These are phyloP conservation scores for Polydesmus complanatus DNA, from an alignment of 2,888 invertebrate genomes.

Conservation along the genomic window DNA sequence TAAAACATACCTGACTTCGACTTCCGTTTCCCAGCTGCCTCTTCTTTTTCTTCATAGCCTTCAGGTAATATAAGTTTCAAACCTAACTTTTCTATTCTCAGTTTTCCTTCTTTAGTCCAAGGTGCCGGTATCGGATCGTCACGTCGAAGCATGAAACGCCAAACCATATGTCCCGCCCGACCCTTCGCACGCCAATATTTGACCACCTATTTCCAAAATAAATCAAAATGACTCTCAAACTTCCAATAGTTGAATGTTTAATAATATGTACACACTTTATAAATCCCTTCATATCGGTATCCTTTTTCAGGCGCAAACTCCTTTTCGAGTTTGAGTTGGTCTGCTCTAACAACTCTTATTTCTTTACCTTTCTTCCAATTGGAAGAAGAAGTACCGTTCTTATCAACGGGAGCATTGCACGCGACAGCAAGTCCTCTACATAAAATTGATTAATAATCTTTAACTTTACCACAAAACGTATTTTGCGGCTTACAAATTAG, in stretches of 20 bases:
- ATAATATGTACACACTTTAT: conserved; percentile 49
- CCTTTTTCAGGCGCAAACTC: conserved; percentile 62
- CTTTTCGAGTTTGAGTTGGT: conserved; percentile 57
- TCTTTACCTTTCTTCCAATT: conserved; percentile 61
- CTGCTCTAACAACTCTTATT: conserved; percentile 62
- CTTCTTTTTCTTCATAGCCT: conserved; percentile 43
- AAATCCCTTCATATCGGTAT: conserved; percentile 63
- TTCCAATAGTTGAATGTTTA: not conserved
- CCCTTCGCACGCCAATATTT: conserved; percentile 67
- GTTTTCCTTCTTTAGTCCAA: conserved; percentile 57
- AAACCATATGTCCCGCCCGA: conserved; percentile 60
- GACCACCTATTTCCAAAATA: conserved; percentile 46
- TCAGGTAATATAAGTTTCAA: conserved; percentile 50
- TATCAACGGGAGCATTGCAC: conserved; percentile 53
- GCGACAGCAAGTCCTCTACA: conserved; percentile 60
- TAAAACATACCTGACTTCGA: conserved; percentile 21
- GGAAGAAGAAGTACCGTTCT: conserved; percentile 52
- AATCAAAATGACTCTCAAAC: not conserved
- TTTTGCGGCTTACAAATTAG: conserved; percentile 47
- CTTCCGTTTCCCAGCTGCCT: conserved; percentile 22
- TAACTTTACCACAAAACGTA: not conserved
- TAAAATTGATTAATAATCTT: conserved; percentile 5
- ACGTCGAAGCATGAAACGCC: conserved; percentile 59
- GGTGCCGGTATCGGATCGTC: conserved; percentile 67
- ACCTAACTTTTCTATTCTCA: conserved; percentile 34